These are phyloP conservation scores for Philaenus spumarius DNA, from an alignment of 1,140 invertebrate species.

Conservation along the genomic window DNA sequence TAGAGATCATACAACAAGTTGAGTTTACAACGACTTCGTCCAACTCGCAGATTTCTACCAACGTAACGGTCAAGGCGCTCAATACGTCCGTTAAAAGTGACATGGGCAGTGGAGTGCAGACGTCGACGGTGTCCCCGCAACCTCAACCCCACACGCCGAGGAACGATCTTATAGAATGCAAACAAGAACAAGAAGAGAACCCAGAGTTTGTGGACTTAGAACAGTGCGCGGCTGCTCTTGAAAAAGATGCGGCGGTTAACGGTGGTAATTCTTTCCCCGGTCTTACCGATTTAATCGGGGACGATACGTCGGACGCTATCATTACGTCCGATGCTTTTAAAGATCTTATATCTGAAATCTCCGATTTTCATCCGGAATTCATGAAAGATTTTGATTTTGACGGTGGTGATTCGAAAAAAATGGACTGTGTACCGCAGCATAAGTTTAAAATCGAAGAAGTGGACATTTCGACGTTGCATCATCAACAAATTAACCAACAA, in stretches of 20 bases:
- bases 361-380: slow-evolving; percentile 72
- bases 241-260: slow-evolving; percentile 67
- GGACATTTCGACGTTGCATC: too few relatives aligned
- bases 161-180: slow-evolving; percentile 61
- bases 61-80: slow-evolving; percentile 84
- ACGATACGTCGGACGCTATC: slow-evolving; percentile 74
- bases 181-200: slow-evolving; percentile 68
- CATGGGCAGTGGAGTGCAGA: slow-evolving; percentile 34
- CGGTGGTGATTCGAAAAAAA: slow-evolving; percentile 44
- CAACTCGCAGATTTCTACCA: slow-evolving; percentile 77
- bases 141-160: slow-evolving; percentile 24
- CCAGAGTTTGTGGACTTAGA: slow-evolving; percentile 71
- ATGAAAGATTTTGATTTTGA: slow-evolving; percentile 78
- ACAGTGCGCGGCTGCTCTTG: slow-evolving; percentile 67
- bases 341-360: slow-evolving; percentile 81
- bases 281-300: slow-evolving; percentile 67
- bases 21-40: slow-evolving; percentile 78
- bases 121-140: slow-evolving; percentile 30
- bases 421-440: not conserved
- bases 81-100: slow-evolving; percentile 77
- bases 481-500: not conserved
- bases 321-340: slow-evolving; percentile 76
- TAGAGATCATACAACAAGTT: slow-evolving; percentile 84
- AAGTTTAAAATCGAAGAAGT: slow-evolving; percentile 3
- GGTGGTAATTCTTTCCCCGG: slow-evolving; percentile 61